These are phyloP conservation scores for Odontophorus gujanensis DNA, from an alignment of 2,113 vertebrate species.

Conservation along the genomic window DNA sequence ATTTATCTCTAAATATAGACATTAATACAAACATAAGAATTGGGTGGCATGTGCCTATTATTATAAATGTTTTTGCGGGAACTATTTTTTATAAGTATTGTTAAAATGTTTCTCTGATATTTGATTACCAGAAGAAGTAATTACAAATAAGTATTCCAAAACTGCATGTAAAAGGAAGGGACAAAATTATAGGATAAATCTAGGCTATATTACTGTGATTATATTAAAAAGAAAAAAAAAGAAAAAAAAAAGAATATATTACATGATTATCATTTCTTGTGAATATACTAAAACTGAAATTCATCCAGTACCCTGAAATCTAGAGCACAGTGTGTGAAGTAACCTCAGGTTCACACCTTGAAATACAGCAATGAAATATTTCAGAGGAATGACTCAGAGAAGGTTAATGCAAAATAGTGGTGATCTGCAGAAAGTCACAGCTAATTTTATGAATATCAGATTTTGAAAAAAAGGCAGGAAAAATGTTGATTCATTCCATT, in stretches of 20 bases:
- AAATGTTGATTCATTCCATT: not conserved
- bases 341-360: not conserved
- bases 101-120: not conserved
- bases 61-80: not conserved
- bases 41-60: accelerated
- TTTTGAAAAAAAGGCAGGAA: not conserved
- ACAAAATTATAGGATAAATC: not conserved
- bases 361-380: not conserved
- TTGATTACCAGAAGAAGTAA: not conserved
- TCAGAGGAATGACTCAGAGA: not conserved
- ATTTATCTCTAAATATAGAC: not conserved
- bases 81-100: not conserved
- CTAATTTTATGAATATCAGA: not conserved
- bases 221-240: not conserved
- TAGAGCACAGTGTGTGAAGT: not conserved
- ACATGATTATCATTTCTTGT: not conserved
- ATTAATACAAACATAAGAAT: not conserved
- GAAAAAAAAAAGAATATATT: not conserved
- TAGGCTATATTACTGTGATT: not conserved
- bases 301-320: not conserved
- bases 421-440: not conserved
- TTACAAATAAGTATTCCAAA: not conserved
- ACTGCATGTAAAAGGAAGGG: not conserved
- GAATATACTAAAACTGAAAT: not conserved
- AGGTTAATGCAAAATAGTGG: not conserved